Evolutionary conservation across 1,140 invertebrate species (phyloP).

Genomic region (Trichoplusia ni): DNA sequence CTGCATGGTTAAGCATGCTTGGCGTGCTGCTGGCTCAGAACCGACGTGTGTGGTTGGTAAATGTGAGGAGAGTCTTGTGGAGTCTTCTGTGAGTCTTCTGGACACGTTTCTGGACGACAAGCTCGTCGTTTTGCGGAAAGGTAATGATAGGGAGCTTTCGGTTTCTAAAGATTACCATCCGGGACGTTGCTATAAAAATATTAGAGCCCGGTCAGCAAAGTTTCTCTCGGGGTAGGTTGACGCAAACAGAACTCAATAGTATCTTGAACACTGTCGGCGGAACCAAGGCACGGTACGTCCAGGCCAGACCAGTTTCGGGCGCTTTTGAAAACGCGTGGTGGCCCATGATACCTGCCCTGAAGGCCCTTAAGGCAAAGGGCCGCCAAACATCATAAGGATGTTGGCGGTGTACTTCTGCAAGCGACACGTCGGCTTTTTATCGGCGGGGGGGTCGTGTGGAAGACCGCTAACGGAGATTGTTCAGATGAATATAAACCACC

Average conservation of each 20-base stretch:
- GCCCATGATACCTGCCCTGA: conserved; percentile 52
- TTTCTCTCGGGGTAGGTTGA: conserved; percentile 53
- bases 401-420: conserved; percentile 59
- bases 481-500: too few species aligned
- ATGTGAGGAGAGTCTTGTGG: not conserved
- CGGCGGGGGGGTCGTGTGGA: not conserved
- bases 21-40: not conserved
- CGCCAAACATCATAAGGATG: conserved; percentile 46
- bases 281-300: not conserved
- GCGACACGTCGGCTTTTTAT: not conserved
- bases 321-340: conserved; percentile 65
- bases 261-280: conserved; percentile 29
- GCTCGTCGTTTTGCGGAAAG: not conserved
- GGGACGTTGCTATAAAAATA: not conserved
- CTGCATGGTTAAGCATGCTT: not conserved
- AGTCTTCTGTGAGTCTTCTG: too few species aligned
- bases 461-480: too few species aligned
- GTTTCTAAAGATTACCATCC: not conserved
- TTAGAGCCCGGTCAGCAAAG: conserved; percentile 61
- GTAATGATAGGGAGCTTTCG: not conserved
- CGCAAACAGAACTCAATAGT: conserved; percentile 55
- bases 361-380: conserved; percentile 37
- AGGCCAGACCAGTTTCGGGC: conserved; percentile 54
- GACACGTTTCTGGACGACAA: not conserved
- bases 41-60: not conserved